phyloP scores from a whole-genome alignment of 2,888 invertebrate species.

The Galerucella nymphaeae region DNA sequence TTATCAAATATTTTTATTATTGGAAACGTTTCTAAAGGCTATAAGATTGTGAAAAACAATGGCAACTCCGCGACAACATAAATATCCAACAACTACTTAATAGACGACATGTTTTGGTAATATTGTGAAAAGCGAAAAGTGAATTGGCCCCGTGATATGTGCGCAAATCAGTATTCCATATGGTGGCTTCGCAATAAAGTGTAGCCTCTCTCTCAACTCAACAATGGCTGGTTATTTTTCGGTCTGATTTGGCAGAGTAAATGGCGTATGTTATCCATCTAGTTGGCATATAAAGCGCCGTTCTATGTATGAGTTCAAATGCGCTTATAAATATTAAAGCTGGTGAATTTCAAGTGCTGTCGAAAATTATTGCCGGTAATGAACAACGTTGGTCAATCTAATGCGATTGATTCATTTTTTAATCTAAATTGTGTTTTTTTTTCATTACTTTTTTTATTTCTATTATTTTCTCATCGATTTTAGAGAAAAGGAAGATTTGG shows the following conservation, averaged over 20 bases:
- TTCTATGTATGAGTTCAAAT: slow-evolving; percentile 53
- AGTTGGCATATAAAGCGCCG: slow-evolving; percentile 55
- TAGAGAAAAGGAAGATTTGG: no score
- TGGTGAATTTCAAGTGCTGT: slow-evolving; percentile 45
- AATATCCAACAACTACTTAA: slow-evolving; percentile 43
- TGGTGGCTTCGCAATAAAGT: slow-evolving; percentile 59
- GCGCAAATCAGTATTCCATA: slow-evolving; percentile 60
- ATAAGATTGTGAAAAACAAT: neutral
- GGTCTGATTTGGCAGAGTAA: slow-evolving; percentile 60
- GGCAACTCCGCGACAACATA: neutral
- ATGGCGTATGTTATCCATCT: slow-evolving; percentile 63
- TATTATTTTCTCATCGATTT: no score
- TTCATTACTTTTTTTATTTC: no score
- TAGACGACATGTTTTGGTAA: slow-evolving; percentile 54
- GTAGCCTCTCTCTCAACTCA: slow-evolving; percentile 51
- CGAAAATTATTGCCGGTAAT: slow-evolving; percentile 41
- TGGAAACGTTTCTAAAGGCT: no score
- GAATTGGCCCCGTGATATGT: slow-evolving; percentile 49
- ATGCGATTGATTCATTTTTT: slow-evolving; percentile 27
- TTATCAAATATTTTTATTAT: no score
- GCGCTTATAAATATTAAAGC: slow-evolving; percentile 52
- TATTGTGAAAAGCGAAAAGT: slow-evolving; percentile 50
- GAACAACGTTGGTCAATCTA: slow-evolving; percentile 30
- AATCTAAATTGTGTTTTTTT: neutral
- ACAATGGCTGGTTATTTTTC: slow-evolving; percentile 63